Evolutionary conservation across 2,888 invertebrate species (phyloP), one percentile per base, ranked within the genome.

Genomic region (Hemistola chrysoprasaria): DNA sequence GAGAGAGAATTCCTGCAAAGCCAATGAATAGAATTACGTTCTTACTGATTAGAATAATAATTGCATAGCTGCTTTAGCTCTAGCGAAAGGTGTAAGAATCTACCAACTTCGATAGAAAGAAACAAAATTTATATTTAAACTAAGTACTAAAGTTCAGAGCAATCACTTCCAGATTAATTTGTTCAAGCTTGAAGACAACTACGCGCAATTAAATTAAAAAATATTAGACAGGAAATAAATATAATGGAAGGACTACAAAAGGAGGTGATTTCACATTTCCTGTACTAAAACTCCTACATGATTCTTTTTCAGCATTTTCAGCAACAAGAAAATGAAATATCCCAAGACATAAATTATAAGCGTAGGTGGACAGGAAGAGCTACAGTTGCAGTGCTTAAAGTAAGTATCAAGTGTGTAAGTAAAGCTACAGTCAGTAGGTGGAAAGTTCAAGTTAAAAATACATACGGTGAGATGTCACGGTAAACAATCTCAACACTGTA

Each of bases 351-450:
- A 44, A 44, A 34, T 44, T 34, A 23, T 31, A 9, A 10, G 38
- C 26, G 43, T 44, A 31, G 45, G 40, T 7, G 36, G 40, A 40
- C 40, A 26, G 2, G n/a, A n/a, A n/a, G n/a, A n/a, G n/a, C n/a
- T n/a, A n/a, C n/a, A n/a, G n/a, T n/a, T n/a, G 11, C 23, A 31
- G 28, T 22, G 6, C 29, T 34, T 30, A 32, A 36, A 32, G 39
- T 22, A 16, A 16, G 4, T 16, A 4, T 16, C 16, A 16, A 16
- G 16, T 39, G 5, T 29, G 37, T 44, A 39, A 30, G 40, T 35
- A 11, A 24, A 33, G 38, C 34, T 38, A 39, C 21, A 20, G 10
- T 29, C 31, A 23, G 41, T 36, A 7, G 28, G 36, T 32, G 16
- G 32, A 33, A 11, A 29, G 26, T 9, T 11, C 21, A 8, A 9